These are phyloP conservation scores for Chloroclystis v-ata DNA, from an alignment of 2,888 invertebrate species.

Conservation along the genomic window DNA sequence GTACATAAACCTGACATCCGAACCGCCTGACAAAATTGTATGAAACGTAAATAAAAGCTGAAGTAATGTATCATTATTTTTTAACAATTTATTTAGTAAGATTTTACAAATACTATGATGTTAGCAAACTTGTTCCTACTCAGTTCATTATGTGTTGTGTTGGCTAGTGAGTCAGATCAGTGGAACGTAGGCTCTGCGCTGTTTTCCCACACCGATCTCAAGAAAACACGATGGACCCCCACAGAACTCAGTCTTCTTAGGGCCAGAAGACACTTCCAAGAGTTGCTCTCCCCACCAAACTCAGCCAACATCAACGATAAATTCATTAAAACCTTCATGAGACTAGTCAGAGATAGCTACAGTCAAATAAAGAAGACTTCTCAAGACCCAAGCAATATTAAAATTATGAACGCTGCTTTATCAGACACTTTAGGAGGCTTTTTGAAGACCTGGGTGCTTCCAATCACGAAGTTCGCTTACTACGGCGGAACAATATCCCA, in stretches of 20 bases:
- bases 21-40: too few species aligned
- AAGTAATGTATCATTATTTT: slow-evolving; percentile 29
- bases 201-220: slow-evolving; percentile 42
- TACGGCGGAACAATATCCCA: slow-evolving; percentile 80
- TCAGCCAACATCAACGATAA: slow-evolving; percentile 42
- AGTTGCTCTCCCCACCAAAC: slow-evolving; percentile 44
- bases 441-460: slow-evolving; percentile 78
- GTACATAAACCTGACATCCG: too few species aligned
- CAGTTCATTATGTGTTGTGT: slow-evolving; percentile 24
- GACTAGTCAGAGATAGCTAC: slow-evolving; percentile 48
- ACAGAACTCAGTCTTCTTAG: slow-evolving; percentile 43
- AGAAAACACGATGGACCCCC: slow-evolving; percentile 43
- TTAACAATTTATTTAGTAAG: slow-evolving; percentile 50
- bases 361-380: slow-evolving; percentile 42
- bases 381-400: slow-evolving; percentile 32
- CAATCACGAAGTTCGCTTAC: slow-evolving; percentile 78
- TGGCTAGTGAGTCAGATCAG: slow-evolving; percentile 20
- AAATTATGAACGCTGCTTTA: slow-evolving; percentile 55
- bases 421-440: slow-evolving; percentile 79
- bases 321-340: slow-evolving; percentile 41
- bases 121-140: slow-evolving; percentile 33
- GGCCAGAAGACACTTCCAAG: slow-evolving; percentile 53
- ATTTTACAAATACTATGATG: slow-evolving; percentile 33
- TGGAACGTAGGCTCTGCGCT: slow-evolving; percentile 60
- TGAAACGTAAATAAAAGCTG: too few species aligned